These are phyloP conservation scores for Fragum fragum DNA, from an alignment of 2,888 invertebrate species.

Conservation along the genomic window DNA sequence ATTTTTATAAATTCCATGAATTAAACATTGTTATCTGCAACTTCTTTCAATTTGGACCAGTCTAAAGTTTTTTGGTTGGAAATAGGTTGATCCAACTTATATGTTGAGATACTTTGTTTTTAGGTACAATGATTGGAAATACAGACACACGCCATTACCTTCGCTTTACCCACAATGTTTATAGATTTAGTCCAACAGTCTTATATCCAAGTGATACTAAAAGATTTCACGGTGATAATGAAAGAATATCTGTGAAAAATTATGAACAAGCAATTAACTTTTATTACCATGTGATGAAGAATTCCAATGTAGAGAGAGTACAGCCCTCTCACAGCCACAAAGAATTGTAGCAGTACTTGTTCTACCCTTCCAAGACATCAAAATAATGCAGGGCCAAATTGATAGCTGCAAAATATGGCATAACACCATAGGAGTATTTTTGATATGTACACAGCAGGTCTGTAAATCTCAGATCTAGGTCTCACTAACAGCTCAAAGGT, in stretches of 20 bases:
- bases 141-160: conserved; percentile 88
- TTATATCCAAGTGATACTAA: conserved; percentile 83
- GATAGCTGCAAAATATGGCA: too few relatives aligned
- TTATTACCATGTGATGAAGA: conserved; percentile 87
- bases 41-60: too few relatives aligned
- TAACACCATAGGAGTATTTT: too few relatives aligned
- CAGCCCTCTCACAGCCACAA: conserved; percentile 71
- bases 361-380: neutral
- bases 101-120: conserved; percentile 28
- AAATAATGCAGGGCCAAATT: too few relatives aligned
- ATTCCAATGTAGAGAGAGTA: conserved; percentile 83
- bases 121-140: conserved; percentile 86
- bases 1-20: too few relatives aligned
- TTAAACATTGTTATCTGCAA: too few relatives aligned
- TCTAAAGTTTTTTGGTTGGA: too few relatives aligned
- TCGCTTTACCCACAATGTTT: conserved; percentile 86
- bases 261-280: conserved; percentile 87
- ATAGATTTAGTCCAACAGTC: conserved; percentile 87
- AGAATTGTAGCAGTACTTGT: conserved; percentile 49
- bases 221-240: conserved; percentile 88
- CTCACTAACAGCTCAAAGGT: too few relatives aligned
- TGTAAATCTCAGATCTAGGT: too few relatives aligned
- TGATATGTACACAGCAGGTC: too few relatives aligned
- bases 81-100: too few relatives aligned
- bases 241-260: conserved; percentile 87